phyloP scores from a whole-genome alignment of 1,140 invertebrate species.

The Odontomachus brunneus region DNA sequence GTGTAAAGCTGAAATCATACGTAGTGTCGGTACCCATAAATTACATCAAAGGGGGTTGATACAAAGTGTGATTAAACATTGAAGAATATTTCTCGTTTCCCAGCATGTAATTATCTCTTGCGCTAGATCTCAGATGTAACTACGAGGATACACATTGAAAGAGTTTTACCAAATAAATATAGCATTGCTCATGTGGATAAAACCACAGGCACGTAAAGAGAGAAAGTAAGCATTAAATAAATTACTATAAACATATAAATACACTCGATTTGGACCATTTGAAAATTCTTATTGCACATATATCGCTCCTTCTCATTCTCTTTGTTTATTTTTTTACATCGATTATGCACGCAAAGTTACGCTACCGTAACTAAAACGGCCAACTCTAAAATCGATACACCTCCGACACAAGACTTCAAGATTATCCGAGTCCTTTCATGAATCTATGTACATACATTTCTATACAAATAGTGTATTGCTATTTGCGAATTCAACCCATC shows the following conservation, averaged over 20 bases:
- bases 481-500: conserved; percentile 51
- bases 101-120: not conserved
- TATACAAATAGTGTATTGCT: conserved; percentile 66
- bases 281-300: conserved; percentile 50
- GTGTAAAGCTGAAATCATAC: conserved; percentile 79
- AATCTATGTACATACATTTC: conserved; percentile 54
- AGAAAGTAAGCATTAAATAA: conserved; percentile 50
- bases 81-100: conserved; percentile 21
- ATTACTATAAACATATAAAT: conserved; percentile 59
- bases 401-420: conserved; percentile 15
- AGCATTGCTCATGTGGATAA: conserved; percentile 30
- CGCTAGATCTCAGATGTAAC: not conserved
- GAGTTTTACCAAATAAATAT: conserved; percentile 38
- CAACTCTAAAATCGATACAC: conserved; percentile 26
- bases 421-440: conserved; percentile 20
- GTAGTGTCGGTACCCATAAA: conserved; percentile 51
- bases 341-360: conserved; percentile 16
- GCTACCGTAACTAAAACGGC: conserved; percentile 12
- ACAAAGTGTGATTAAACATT: conserved; percentile 60
- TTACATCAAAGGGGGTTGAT: conserved; percentile 66
- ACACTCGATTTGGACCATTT: conserved; percentile 27
- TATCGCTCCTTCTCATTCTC: conserved; percentile 24
- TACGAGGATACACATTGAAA: not conserved
- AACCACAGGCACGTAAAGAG: conserved; percentile 20
- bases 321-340: not conserved